Evolutionary conservation across 2,888 invertebrate genomes (phyloP), one percentile per base, ranked within the genome.

Genomic region (Andricus quercusramuli): DNA sequence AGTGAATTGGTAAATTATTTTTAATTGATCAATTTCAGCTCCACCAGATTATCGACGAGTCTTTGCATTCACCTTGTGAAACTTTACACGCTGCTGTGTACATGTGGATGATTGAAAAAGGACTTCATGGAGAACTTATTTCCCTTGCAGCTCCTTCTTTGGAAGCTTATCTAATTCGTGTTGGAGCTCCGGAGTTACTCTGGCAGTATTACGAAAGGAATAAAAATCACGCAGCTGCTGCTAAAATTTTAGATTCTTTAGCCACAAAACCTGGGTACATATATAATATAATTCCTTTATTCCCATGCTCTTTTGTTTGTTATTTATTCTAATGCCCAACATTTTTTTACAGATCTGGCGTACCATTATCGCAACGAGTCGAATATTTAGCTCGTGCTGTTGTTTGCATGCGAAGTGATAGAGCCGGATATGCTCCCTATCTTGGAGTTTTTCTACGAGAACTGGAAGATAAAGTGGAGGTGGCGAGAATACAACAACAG

Each of bases 171-270:
- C 93, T 98, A 67, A 94, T 94, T 77, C 90, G 91, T 3, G 89
- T 90, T 3, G 90, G 91, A 82, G 91, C 90, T 0, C 92, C 91
- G 2, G 91, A 92, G 70, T 83, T 99, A 84, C 93, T 99, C 79
- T 99, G 99, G 99, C 98, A 98, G 93, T 98, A 97, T 91, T 98
- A 99, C 90, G 99, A 99, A 93, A 96, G 97, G 91, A 96, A 96
- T 89, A 96, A 96, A 44, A 98, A 99, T 92, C 99, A 98, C 91
- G 95, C 97, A 1, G 96, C 97, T 15, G 99, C 99, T 2, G 98
- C 99, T 0, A 96, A 96, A 89, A 97, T 99, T 85, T 94, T 99
- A 3, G 96, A 97, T 85, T 96, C 96, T 88, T 94, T 99, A 82
- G 98, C 99, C 5, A 96, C 96, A 29, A 95, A 95, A 88, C 94